Base-by-base conservation (phyloP, 2,113 vertebrate genomes). In the Fregetta grallaria region DNA sequence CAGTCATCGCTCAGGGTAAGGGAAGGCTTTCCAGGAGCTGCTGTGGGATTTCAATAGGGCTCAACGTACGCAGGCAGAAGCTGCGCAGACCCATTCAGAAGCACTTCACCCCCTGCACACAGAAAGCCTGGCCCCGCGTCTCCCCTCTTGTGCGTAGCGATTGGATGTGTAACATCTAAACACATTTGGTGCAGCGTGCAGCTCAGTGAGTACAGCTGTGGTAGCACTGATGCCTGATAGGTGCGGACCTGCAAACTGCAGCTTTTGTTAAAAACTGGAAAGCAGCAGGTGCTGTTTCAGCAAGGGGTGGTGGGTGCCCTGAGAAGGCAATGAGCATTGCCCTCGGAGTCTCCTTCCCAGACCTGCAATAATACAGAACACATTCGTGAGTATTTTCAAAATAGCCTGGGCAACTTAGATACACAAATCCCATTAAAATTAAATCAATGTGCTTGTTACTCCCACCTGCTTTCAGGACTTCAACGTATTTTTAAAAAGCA, bases 161-260 rank as follows among this genome's bases (percentile, higher is more conserved):
- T 3, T 6, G 17, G 25, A n/a, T 5, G 0, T 0, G 1, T 15
- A 50, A 77, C 34, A 20, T 2, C 29, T 25, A 12, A 27, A 18
- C 0, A 0, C 1, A 2, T 36, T 42, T 55, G 29, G 13, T 58
- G 49, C 11, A 3, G 40, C 22, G 19, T 38, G 12, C 15, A 50
- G 27, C n/a, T 36, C 30, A 27, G 22, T 3, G 36, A 49, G 21
- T 9, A 3, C 18, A 72, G 56, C 29, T 38, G 38, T 11, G 5
- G 32, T 8, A 36, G 12, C 45, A 25, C 45, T 42, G 47, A 13
- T 36, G 13, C 5, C 42, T 50, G 34, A 13, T 1, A 18, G 16
- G 8, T 36, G 8, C 1, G 1, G 40, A 38, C 29, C 42, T 82
- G 49, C 11, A 61, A 81, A 34, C 1, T 7, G 14, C 20, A 58